Conservation (phyloP, 2,888 invertebrate species). For the Toxonevra muliebris region DNA sequence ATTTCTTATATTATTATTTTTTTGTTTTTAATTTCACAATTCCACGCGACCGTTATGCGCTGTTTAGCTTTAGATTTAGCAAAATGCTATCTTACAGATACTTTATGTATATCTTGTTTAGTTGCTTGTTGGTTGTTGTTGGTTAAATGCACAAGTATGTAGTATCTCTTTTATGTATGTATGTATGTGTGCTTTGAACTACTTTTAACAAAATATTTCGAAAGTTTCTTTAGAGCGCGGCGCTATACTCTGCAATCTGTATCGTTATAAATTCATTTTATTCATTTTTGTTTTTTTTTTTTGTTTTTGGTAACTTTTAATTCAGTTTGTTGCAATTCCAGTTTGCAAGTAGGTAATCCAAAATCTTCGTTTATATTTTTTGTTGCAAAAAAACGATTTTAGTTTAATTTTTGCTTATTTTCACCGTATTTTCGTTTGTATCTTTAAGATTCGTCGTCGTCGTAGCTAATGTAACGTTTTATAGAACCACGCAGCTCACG, state of each 20-base stretch:
- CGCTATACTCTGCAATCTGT: conserved; percentile 30
- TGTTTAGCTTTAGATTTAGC: conserved; percentile 31
- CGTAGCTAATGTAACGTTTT: no score
- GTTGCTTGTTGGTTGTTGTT: conserved; percentile 13
- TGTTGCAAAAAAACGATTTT: conserved; percentile 8
- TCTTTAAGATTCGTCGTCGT: no score
- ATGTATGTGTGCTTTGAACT: conserved; percentile 48
- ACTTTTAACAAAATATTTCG: conserved; percentile 52
- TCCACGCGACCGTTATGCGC: conserved; percentile 30
- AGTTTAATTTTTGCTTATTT: conserved; percentile 29
- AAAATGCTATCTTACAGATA: conserved; percentile 13
- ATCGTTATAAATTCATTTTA: conserved; percentile 20
- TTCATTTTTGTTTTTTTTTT: conserved; percentile 29
- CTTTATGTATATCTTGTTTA: conserved; percentile 1
- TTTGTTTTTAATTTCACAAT: conserved; percentile 11
- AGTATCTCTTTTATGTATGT: conserved; percentile 30
- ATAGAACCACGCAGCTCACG: conserved; percentile 33
- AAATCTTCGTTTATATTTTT: conserved; percentile 10
- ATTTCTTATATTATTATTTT: conserved; percentile 13
- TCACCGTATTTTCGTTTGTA: conserved; percentile 9
- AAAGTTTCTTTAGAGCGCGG: conserved; percentile 49
- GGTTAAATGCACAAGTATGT: conserved; percentile 16
- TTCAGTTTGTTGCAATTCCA: conserved; percentile 47
- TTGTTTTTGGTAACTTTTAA: conserved; percentile 12
- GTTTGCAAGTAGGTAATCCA: conserved; percentile 43